These are phyloP conservation scores for Cheilosia variabilis DNA, from an alignment of 2,888 invertebrate species.

Conservation along the genomic window DNA sequence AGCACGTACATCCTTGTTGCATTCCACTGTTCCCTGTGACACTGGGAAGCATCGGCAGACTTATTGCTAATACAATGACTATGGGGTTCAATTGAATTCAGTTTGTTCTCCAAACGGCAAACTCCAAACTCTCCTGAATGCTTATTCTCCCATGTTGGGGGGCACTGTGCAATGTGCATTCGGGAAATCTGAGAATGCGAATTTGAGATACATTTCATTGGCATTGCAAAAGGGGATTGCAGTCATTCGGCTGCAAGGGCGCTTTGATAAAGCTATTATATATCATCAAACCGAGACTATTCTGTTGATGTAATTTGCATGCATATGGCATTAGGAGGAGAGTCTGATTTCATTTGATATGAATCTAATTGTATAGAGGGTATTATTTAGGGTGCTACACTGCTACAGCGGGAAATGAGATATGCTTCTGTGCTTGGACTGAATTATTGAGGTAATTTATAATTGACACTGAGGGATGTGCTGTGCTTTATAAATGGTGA, in stretches of 20 bases:
- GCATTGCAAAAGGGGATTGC: not conserved
- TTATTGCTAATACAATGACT: conserved; percentile 12
- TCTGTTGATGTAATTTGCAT: conserved; percentile 7
- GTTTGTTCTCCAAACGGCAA: not conserved
- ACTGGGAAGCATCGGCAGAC: conserved; percentile 1
- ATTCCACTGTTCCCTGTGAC: not conserved
- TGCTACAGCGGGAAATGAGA: not conserved
- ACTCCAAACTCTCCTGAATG: not conserved
- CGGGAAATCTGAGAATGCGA: conserved; percentile 8
- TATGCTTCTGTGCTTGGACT: not conserved
- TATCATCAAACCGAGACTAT: conserved; percentile 10
- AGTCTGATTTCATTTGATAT: conserved; percentile 16
- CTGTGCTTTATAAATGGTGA: not conserved
- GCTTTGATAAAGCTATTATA: conserved; percentile 18
- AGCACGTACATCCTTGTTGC: conserved; percentile 7
- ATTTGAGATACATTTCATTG: conserved; percentile 13
- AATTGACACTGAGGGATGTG: not conserved
- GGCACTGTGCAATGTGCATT: not conserved
- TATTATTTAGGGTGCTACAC: not conserved
- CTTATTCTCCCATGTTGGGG: too few species aligned
- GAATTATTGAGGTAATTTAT: conserved; percentile 1
- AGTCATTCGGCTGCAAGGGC: not conserved
- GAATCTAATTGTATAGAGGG: not conserved
- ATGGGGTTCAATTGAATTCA: conserved; percentile 26
- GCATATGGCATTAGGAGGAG: conserved; percentile 7